phyloP scores from a whole-genome alignment of 2,888 invertebrate species.

The Arctia plantaginis region DNA sequence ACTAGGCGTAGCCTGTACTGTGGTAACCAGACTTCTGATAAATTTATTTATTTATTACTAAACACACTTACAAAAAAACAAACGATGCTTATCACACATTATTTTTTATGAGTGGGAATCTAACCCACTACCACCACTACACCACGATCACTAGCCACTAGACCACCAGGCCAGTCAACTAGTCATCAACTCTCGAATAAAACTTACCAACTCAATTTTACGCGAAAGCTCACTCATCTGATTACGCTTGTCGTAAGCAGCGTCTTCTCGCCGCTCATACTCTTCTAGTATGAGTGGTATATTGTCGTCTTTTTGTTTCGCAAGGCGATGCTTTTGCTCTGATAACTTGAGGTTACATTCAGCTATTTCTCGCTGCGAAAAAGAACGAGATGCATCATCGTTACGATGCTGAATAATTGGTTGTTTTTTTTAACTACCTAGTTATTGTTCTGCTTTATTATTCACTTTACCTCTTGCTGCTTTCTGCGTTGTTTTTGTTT shows the following conservation, averaged over 20 bases:
- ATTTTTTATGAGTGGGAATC: no score
- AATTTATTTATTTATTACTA: no score
- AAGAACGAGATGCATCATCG: background rate
- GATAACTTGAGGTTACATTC: constrained; percentile 6
- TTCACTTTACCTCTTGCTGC: background rate
- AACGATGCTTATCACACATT: no score
- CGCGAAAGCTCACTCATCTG: background rate
- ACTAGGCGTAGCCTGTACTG: no score
- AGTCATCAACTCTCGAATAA: background rate
- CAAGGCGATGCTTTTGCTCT: background rate
- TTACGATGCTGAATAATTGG: background rate
- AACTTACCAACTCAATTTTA: constrained; percentile 3
- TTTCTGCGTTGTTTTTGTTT: background rate
- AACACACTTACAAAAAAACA: no score
- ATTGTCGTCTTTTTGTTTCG: constrained; percentile 9
- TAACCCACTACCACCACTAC: no score
- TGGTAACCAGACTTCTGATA: no score
- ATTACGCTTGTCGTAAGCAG: background rate
- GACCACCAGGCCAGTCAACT: background rate
- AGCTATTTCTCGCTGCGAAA: background rate
- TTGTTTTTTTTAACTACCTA: no score
- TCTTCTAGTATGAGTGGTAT: background rate
- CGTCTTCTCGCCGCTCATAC: background rate
- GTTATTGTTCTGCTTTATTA: no score
- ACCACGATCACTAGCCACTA: no score